These are phyloP conservation scores for Orthosia incerta DNA, from an alignment of 2,888 invertebrate species.

Conservation along the genomic window DNA sequence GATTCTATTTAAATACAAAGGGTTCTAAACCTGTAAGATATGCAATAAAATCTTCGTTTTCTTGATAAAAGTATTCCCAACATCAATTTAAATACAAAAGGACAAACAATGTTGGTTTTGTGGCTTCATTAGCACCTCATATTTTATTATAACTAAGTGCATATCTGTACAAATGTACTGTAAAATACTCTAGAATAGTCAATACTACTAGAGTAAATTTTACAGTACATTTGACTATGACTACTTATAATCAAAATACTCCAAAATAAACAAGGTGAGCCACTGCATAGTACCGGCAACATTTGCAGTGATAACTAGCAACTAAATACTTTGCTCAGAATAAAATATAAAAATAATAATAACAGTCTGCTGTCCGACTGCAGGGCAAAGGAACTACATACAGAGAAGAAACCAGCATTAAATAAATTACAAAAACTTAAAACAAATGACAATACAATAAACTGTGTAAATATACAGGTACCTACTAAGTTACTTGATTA, in stretches of 20 bases:
- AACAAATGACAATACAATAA: background rate
- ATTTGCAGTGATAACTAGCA: background rate
- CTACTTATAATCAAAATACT: background rate
- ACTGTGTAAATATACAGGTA: background rate
- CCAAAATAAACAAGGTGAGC: too few relatives aligned
- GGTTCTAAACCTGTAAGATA: background rate
- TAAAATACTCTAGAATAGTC: background rate
- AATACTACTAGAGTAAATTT: too few relatives aligned
- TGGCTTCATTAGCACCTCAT: background rate
- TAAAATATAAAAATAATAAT: too few relatives aligned
- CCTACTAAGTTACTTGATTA: slow-evolving; percentile 6
- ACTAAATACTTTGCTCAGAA: background rate
- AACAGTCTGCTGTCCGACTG: too few relatives aligned
- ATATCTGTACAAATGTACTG: background rate
- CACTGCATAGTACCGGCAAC: background rate
- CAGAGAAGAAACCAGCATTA: too few relatives aligned
- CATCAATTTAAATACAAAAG: background rate
- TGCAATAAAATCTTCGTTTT: background rate
- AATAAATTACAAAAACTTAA: background rate
- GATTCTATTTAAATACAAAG: background rate
- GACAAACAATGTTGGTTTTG: background rate
- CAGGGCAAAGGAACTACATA: too few relatives aligned
- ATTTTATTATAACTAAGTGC: too few relatives aligned
- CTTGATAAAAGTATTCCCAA: background rate
- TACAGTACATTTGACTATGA: too few relatives aligned